Evolutionary conservation across 2,113 vertebrate species (phyloP).

Genomic region (Helogale parvula): DNA sequence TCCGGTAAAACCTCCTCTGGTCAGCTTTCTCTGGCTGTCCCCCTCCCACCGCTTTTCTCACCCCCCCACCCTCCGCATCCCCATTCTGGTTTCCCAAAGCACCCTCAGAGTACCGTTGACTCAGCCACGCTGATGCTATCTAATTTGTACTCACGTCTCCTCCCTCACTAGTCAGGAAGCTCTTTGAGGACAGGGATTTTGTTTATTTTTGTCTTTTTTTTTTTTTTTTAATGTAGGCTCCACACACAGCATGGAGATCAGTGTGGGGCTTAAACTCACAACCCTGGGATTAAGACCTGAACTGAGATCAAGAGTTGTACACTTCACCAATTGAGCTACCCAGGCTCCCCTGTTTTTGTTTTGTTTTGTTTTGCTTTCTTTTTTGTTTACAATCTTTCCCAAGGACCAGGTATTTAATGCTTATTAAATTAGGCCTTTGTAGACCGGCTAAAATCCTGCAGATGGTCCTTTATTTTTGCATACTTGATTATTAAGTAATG

Average conservation of each 20-base stretch:
- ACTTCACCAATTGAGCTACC: no score
- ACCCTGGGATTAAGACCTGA: no score
- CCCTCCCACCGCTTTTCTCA: not conserved
- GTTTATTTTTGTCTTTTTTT: not conserved
- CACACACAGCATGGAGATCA: no score
- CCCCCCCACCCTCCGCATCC: no score
- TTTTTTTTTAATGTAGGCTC: no score
- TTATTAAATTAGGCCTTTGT: not conserved
- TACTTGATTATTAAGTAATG: not conserved
- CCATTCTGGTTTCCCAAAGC: not conserved
- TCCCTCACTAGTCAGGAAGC: not conserved
- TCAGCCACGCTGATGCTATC: not conserved
- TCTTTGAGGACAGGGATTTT: not conserved
- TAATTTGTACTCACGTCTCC: not conserved
- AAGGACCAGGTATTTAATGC: not conserved
- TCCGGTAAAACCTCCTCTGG: not conserved
- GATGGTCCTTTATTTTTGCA: not conserved
- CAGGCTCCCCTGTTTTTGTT: no score
- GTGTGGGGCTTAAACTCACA: no score
- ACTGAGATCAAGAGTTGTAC: no score
- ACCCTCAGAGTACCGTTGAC: not conserved
- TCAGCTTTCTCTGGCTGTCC: not conserved
- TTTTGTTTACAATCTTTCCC: not conserved
- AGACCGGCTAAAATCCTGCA: not conserved
- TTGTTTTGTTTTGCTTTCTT: not conserved